Conservation (phyloP, 2,113 vertebrate species). For the Gopherus flavomarginatus region DNA sequence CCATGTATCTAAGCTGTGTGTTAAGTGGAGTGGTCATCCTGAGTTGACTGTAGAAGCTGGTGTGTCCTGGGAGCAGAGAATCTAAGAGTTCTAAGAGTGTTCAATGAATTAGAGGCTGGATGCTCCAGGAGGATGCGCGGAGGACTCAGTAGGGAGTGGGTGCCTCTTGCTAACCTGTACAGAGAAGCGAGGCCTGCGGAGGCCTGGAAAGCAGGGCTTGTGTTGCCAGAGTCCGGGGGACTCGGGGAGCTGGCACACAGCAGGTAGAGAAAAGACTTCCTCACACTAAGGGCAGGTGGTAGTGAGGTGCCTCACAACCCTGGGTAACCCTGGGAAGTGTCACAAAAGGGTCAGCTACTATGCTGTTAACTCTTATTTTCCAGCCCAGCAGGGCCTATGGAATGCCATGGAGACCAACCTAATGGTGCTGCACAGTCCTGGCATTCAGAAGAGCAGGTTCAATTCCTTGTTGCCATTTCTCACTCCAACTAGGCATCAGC, state of each 20-base stretch:
- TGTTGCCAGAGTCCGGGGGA: no score
- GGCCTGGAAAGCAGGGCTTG: no score
- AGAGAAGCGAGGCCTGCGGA: no score
- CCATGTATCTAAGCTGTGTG: neutral
- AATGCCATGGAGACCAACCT: neutral
- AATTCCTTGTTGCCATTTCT: neutral
- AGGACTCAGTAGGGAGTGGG: no score
- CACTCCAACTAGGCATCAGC: neutral
- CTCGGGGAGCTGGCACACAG: no score
- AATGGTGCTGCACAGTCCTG: neutral
- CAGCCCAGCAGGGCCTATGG: neutral
- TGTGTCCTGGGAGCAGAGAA: neutral
- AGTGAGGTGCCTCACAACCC: no score
- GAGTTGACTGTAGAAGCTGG: neutral
- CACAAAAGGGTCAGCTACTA: neutral
- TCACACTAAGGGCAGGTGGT: no score
- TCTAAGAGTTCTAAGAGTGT: neutral
- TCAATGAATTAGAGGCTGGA: no score
- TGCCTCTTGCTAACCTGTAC: no score
- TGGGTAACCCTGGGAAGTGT: no score
- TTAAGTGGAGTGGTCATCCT: neutral
- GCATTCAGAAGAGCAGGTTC: neutral
- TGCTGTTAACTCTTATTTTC: neutral
- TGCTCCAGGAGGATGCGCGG: no score
- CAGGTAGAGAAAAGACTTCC: no score